Percentiles rank a stretch among this genome's conserved stretches.
Conservation (phyloP, 2,888 invertebrate genomes). For the Cyclophora albipunctata region DNA sequence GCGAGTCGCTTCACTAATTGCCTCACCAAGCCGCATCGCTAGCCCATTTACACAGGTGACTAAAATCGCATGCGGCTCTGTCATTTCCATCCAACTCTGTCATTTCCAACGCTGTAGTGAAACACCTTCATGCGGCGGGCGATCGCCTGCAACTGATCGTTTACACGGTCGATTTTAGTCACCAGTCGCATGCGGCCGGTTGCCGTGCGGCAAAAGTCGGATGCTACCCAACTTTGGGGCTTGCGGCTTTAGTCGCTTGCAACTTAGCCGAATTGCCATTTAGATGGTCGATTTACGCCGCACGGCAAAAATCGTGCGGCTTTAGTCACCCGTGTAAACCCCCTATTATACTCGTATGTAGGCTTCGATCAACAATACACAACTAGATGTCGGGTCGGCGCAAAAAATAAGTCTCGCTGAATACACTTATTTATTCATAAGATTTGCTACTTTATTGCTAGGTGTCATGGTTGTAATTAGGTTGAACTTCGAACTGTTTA, state of each 20-base stretch:
- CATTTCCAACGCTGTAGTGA: no score
- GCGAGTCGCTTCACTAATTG: conserved; percentile 23
- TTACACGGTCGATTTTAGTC: no score
- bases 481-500: no score
- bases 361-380: no score
- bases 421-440: no score
- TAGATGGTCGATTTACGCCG: conserved; percentile 19
- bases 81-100: conserved; percentile 29
- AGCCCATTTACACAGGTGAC: conserved; percentile 32
- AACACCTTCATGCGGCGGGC: no score
- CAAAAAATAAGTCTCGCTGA: no score
- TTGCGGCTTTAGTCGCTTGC: conserved; percentile 34
- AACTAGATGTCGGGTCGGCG: no score
- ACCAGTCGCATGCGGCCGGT: conserved; percentile 31
- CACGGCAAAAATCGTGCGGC: conserved; percentile 24
- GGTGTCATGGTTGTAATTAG: no score
- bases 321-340: conserved; percentile 28
- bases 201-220: conserved; percentile 31
- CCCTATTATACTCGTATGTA: no score
- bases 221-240: conserved; percentile 33
- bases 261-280: conserved; percentile 28
- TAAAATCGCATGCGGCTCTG: conserved; percentile 35
- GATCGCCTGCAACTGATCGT: no score
- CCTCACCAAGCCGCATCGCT: conserved; percentile 27
- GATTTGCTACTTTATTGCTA: no score